Conservation (phyloP, 2,113 vertebrate species). For the Raja brachyura region DNA sequence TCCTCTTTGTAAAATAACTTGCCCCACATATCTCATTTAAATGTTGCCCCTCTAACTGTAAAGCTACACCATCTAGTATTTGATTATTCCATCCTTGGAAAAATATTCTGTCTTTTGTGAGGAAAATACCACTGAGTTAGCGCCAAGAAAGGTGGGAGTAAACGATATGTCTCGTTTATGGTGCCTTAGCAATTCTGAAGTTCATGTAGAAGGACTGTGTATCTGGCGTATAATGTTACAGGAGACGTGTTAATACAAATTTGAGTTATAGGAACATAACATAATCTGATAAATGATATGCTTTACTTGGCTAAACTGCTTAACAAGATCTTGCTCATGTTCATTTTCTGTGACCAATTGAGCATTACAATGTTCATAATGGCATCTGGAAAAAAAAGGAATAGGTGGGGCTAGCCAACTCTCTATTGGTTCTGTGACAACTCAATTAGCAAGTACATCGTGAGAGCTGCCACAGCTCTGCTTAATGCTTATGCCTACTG, state of each 20-base stretch:
- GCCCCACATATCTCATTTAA: too few relatives aligned
- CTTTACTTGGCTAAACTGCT: background rate
- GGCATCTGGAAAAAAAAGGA: background rate
- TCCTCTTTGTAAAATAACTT: too few relatives aligned
- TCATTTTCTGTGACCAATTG: constrained; percentile 24
- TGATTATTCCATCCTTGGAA: too few relatives aligned
- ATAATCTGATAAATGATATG: background rate
- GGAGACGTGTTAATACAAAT: background rate
- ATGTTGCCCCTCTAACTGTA: too few relatives aligned
- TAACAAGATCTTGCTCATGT: background rate
- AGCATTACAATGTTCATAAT: background rate
- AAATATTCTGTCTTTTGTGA: too few relatives aligned
- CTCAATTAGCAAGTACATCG: background rate
- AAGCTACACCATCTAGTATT: too few relatives aligned
- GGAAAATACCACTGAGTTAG: background rate
- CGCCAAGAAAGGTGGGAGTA: background rate
- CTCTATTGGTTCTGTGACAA: background rate
- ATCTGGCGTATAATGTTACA: background rate
- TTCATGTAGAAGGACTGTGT: background rate
- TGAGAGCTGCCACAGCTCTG: background rate
- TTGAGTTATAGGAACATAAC: background rate
- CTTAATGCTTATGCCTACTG: background rate
- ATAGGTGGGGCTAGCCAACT: background rate
- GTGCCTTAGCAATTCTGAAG: background rate
- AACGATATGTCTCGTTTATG: background rate